Evolutionary conservation across 2,797 vertebrate genomes (phyloP).

Genomic region (Coreius guichenoti): DNA sequence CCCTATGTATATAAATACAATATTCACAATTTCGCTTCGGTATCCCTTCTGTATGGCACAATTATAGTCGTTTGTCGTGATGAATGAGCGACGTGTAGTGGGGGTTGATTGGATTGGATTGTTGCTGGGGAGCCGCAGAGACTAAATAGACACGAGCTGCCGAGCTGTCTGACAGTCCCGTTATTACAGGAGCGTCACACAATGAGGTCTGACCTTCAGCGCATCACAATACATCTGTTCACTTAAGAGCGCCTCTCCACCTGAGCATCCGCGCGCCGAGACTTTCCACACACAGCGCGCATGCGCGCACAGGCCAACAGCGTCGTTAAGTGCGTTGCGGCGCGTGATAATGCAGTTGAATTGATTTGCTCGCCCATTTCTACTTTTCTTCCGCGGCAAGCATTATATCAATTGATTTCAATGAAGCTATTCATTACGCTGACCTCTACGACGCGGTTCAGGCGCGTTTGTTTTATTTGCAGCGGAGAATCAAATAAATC

Average conservation of each 20-base stretch:
- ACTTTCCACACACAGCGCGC: neutral
- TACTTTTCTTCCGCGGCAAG: conserved; percentile 32
- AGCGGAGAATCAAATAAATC: conserved; percentile 83
- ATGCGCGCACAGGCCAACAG: neutral
- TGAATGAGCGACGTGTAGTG: conserved; percentile 8
- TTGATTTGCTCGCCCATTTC: conserved; percentile 47
- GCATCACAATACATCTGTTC: conserved; percentile 72
- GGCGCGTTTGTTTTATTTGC: conserved; percentile 71
- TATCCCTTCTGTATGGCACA: neutral
- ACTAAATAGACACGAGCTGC: conserved; percentile 63
- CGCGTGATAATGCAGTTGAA: conserved; percentile 52
- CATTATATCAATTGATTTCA: conserved; percentile 60
- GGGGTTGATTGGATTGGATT: conserved; percentile 62
- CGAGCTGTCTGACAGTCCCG: conserved; percentile 68
- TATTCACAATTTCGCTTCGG: conserved; percentile 2
- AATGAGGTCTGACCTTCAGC: conserved; percentile 75
- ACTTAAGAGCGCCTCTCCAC: conserved; percentile 45
- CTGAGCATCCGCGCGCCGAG: conserved; percentile 41
- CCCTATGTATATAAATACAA: neutral
- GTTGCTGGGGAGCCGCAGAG: conserved; percentile 59
- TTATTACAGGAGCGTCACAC: conserved; percentile 70
- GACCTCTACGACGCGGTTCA: conserved; percentile 74
- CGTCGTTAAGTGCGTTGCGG: conserved; percentile 41
- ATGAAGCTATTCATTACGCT: conserved; percentile 77
- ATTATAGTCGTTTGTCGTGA: conserved; percentile 29